Evolutionary conservation across 2,113 vertebrate species (phyloP), one percentile per base, ranked within the genome.

Genomic region (Trematomus loennbergii): DNA sequence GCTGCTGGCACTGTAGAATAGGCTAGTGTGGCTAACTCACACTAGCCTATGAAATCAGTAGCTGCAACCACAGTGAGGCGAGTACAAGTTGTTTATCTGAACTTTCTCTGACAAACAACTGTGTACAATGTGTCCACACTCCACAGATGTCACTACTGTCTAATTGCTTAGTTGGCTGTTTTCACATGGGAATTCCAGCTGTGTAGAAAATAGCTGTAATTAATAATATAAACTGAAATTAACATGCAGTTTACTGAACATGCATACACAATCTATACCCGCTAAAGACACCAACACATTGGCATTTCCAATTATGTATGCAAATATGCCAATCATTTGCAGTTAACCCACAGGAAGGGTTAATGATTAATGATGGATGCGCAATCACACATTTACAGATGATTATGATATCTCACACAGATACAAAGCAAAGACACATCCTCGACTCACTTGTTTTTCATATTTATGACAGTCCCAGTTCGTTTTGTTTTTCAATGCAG

Each of bases 251-350:
- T 15, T 22, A 64, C 53, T 57, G 2, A 80, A 53, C 46, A 48
- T 59, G 43, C 75, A 67, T 53, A 45, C 22, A 46, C 46, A 75
- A 82, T 46, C 22, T 61, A 13, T 71, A 40, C 29, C 5, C 43
- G 25, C 18, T 48, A 12, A 66, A 16, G 45, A 68, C 74, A 54
- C 59, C 40, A 58, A 53, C 25, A 55, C 70, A 48, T 43, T 22
- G 78, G 67, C 43, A 48, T 71, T 61, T 73, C 67, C 53, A 82
- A 90, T 89, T 86, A 86, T 46, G 18, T 78, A 75, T 89, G 86
- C 78, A 85, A 89, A 91, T 87, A 60, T 67, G 58, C 52, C 71
- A 87, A 55, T 92, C 70, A 84, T 81, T 88, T 68, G 64, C 20
- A 49, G 53, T 78, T 81, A 86, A 60, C 74, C 65, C 58, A 65